Evolutionary conservation across 2,888 invertebrate genomes (phyloP).

Genomic region (Tuta absoluta): DNA sequence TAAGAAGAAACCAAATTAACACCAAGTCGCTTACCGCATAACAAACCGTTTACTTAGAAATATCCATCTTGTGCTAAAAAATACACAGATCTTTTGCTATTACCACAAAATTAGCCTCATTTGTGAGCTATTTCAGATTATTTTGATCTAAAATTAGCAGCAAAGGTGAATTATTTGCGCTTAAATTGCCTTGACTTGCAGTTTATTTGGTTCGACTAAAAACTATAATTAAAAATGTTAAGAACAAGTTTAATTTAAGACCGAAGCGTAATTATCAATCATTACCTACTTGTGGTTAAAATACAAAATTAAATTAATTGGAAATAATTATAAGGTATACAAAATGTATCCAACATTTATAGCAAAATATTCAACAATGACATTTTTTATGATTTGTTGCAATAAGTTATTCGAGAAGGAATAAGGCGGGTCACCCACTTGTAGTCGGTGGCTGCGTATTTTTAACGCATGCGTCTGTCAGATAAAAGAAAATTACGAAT

Average conservation of each 20-base stretch:
- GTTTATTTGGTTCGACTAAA: neutral
- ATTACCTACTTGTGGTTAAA: slow-evolving; percentile 15
- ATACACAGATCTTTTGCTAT: slow-evolving; percentile 22
- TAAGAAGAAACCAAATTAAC: slow-evolving; percentile 7
- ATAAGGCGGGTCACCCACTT: no score
- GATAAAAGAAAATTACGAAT: no score
- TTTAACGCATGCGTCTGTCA: no score
- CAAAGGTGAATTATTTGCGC: neutral
- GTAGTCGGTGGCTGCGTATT: no score
- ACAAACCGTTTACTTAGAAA: neutral
- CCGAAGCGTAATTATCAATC: neutral
- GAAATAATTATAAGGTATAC: no score
- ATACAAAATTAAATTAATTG: no score
- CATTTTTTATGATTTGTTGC: no score
- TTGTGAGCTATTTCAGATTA: neutral
- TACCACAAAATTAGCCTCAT: slow-evolving; percentile 26
- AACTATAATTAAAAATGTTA: neutral
- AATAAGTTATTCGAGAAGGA: no score
- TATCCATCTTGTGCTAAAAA: slow-evolving; percentile 1
- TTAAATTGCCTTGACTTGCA: neutral
- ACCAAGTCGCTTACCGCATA: slow-evolving; percentile 4
- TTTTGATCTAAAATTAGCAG: neutral
- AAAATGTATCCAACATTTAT: no score
- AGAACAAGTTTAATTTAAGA: neutral
- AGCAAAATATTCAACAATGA: no score